These are phyloP conservation scores for Hydroisotoma schaefferi DNA, from an alignment of 2,888 invertebrate genomes.

Conservation along the genomic window DNA sequence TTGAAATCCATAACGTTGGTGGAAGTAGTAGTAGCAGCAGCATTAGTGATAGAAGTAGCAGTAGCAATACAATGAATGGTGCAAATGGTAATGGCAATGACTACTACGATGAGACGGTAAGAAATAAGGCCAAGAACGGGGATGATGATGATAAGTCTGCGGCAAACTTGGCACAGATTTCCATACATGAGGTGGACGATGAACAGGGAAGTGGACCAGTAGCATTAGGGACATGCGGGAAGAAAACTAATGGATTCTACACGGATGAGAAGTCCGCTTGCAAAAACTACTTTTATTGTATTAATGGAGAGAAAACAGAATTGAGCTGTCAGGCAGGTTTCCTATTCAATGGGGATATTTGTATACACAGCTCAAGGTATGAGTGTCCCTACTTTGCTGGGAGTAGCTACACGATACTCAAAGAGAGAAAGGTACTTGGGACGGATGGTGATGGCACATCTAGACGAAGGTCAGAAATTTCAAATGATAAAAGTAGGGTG, in stretches of 20 bases:
- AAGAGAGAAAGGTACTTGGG: no score
- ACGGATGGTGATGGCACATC: no score
- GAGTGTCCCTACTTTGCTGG: slow-evolving; percentile 29
- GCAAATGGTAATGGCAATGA: no score
- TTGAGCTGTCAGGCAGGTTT: slow-evolving; percentile 38
- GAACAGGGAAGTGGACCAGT: slow-evolving; percentile 5
- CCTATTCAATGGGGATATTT: slow-evolving; percentile 47
- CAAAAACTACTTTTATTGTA: slow-evolving; percentile 45
- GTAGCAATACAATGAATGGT: no score
- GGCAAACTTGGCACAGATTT: background rate
- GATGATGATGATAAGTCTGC: background rate
- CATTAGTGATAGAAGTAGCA: no score
- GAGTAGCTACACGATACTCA: no score
- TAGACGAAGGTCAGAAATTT: no score
- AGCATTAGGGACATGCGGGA: slow-evolving; percentile 33
- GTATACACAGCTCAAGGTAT: slow-evolving; percentile 39
- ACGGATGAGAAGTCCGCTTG: slow-evolving; percentile 34
- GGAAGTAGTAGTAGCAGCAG: no score
- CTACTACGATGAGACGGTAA: background rate
- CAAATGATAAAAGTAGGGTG: no score
- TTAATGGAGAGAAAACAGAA: slow-evolving; percentile 41
- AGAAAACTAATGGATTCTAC: slow-evolving; percentile 46
- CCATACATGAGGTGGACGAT: background rate
- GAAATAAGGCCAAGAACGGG: background rate
- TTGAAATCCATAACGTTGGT: slow-evolving; percentile 3